Conservation (phyloP, 2,888 invertebrate genomes). For the Sinotaia quadrata region DNA sequence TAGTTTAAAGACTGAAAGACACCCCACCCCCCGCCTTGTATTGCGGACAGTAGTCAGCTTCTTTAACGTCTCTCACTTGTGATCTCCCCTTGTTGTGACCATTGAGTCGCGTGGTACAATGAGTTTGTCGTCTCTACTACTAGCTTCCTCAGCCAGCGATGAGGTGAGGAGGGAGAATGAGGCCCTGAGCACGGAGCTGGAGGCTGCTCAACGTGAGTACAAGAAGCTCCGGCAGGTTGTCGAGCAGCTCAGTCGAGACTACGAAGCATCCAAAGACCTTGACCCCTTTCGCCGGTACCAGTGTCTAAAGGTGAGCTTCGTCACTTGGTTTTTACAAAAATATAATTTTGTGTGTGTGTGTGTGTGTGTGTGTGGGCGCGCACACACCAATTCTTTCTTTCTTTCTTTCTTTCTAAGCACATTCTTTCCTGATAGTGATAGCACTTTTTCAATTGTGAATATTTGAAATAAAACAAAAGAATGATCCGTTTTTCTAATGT, state of each 20-base stretch:
- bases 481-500: too few species aligned
- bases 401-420: too few species aligned
- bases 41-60: too few species aligned
- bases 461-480: too few species aligned
- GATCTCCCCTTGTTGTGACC: too few species aligned
- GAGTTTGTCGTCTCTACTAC: constrained; percentile 47
- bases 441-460: too few species aligned
- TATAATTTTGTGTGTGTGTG: neutral
- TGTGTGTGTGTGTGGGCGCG: neutral
- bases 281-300: constrained; percentile 95
- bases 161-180: constrained; percentile 58
- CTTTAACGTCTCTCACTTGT: too few species aligned
- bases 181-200: constrained; percentile 55
- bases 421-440: too few species aligned
- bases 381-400: too few species aligned
- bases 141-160: constrained; percentile 47
- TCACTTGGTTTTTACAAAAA: neutral
- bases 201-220: constrained; percentile 56
- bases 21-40: too few species aligned
- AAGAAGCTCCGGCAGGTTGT: constrained; percentile 60
- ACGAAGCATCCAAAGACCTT: constrained; percentile 91
- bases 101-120: too few species aligned
- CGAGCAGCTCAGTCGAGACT: constrained; percentile 78
- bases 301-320: constrained; percentile 79
- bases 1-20: too few species aligned